Percentiles rank a stretch among this genome's conserved stretches.
These are phyloP conservation scores for Drosophila bocki DNA, from an alignment of 1,140 invertebrate species.

Conservation along the genomic window DNA sequence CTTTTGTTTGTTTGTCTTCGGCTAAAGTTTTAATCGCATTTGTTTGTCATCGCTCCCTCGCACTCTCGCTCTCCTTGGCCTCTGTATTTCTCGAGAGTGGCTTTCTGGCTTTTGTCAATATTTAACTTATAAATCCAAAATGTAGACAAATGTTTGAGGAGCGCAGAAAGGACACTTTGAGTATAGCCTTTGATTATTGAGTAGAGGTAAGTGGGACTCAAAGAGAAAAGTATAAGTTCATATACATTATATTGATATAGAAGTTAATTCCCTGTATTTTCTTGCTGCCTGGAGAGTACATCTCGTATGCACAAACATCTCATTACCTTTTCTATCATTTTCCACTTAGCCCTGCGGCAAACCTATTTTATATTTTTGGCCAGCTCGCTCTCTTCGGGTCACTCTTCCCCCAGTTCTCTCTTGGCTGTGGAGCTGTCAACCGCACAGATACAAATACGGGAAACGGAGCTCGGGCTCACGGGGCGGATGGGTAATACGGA, in stretches of 20 bases:
- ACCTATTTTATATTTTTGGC: slow-evolving; percentile 42
- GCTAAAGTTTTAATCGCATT: slow-evolving; percentile 67
- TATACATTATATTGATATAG: background rate
- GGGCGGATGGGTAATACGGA: slow-evolving; percentile 6
- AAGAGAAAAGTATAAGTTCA: background rate
- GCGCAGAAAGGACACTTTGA: background rate
- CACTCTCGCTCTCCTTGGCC: background rate
- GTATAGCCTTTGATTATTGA: slow-evolving; percentile 4
- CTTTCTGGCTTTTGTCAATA: slow-evolving; percentile 31
- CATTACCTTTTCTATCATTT: slow-evolving; percentile 53
- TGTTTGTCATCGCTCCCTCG: slow-evolving; percentile 34
- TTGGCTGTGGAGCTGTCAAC: slow-evolving; percentile 62
- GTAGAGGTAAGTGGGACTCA: background rate
- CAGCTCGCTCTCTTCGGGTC: background rate
- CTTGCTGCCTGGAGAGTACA: background rate
- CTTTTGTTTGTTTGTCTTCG: slow-evolving; percentile 62
- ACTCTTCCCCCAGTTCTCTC: background rate
- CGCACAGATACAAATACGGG: slow-evolving; percentile 59
- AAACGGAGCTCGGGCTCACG: slow-evolving; percentile 6
- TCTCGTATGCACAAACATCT: slow-evolving; percentile 57
- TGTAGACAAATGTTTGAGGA: slow-evolving; percentile 18
- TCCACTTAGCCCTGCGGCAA: slow-evolving; percentile 36
- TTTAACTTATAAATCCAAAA: slow-evolving; percentile 41
- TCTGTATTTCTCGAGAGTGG: background rate
- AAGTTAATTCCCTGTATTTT: background rate